A percentile compares a stretch with the other conserved stretches of the same genome.
Conservation (phyloP, 2,113 vertebrate species). For the Ariopsis seemanni region DNA sequence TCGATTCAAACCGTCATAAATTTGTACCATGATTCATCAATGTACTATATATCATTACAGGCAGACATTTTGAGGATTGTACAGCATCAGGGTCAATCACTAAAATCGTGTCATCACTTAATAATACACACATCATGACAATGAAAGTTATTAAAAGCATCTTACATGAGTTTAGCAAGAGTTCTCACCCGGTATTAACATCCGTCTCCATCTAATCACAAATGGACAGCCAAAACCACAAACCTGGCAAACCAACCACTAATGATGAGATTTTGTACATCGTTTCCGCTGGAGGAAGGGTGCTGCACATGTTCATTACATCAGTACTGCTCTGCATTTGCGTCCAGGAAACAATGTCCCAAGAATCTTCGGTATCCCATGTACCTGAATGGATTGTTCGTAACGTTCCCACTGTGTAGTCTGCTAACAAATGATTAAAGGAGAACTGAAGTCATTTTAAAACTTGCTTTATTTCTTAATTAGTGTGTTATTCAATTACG, state of each 20-base stretch:
- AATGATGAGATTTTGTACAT: not conserved
- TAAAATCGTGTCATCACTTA: not conserved
- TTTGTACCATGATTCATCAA: too few relatives aligned
- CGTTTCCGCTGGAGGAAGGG: not conserved
- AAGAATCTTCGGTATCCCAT: not conserved
- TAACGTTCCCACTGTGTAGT: not conserved
- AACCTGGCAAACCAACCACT: too few relatives aligned
- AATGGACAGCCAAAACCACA: not conserved
- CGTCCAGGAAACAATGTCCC: not conserved
- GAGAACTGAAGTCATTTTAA: too few relatives aligned
- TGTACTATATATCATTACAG: too few relatives aligned
- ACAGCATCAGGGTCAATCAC: not conserved
- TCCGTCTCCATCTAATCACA: not conserved
- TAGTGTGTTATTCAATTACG: too few relatives aligned
- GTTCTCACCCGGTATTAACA: not conserved
- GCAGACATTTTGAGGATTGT: too few relatives aligned
- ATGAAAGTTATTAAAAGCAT: not conserved
- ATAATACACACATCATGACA: not conserved
- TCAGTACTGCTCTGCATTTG: not conserved
- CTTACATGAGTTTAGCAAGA: not conserved
- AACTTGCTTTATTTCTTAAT: too few relatives aligned
- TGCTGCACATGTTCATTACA: not conserved
- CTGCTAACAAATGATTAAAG: not conserved
- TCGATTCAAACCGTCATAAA: too few relatives aligned
- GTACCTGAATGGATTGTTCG: not conserved